Conservation (phyloP, 2,888 invertebrate species). For the Drosophila paramelanica region DNA sequence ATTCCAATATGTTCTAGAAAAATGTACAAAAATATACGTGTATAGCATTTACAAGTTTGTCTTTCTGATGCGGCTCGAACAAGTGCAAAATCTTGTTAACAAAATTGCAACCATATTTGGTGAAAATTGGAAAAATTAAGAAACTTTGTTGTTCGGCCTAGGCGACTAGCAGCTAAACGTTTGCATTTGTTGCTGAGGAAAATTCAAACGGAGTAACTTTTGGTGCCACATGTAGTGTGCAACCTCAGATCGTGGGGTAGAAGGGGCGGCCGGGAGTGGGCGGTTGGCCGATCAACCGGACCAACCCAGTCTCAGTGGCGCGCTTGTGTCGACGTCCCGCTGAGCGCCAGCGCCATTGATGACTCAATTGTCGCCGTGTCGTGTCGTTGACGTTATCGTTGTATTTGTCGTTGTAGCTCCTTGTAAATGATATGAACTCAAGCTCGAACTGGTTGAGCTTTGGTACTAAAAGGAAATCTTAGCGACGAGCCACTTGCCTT, state of each 20-base stretch:
- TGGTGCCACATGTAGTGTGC: slow-evolving; percentile 29
- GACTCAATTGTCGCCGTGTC: slow-evolving; percentile 69
- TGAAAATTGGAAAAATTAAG: slow-evolving; percentile 67
- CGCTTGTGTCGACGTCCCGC: slow-evolving; percentile 42
- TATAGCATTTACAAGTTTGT: slow-evolving; percentile 12
- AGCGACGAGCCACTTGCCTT: slow-evolving; percentile 73
- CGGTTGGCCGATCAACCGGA: neutral
- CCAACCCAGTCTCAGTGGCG: slow-evolving; percentile 46
- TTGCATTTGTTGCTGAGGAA: slow-evolving; percentile 4
- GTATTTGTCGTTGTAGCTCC: slow-evolving; percentile 47
- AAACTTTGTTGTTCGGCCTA: slow-evolving; percentile 35
- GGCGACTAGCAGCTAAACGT: slow-evolving; percentile 17
- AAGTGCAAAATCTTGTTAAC: slow-evolving; percentile 76
- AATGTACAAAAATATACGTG: neutral
- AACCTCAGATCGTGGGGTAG: slow-evolving; percentile 23
- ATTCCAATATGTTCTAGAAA: slow-evolving; percentile 54
- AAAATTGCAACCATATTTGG: slow-evolving; percentile 82
- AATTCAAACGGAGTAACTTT: slow-evolving; percentile 2
- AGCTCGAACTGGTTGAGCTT: slow-evolving; percentile 57
- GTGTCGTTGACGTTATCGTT: neutral
- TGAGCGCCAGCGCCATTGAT: slow-evolving; percentile 46
- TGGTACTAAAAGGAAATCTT: slow-evolving; percentile 75
- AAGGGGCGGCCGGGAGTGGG: slow-evolving; percentile 1
- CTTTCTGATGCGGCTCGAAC: slow-evolving; percentile 28
- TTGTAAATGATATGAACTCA: slow-evolving; percentile 58